A percentile compares a stretch with the other conserved stretches of the same genome.
Evolutionary conservation across 2,113 vertebrate species (phyloP).

Genomic region (Pachyramphus minor): DNA sequence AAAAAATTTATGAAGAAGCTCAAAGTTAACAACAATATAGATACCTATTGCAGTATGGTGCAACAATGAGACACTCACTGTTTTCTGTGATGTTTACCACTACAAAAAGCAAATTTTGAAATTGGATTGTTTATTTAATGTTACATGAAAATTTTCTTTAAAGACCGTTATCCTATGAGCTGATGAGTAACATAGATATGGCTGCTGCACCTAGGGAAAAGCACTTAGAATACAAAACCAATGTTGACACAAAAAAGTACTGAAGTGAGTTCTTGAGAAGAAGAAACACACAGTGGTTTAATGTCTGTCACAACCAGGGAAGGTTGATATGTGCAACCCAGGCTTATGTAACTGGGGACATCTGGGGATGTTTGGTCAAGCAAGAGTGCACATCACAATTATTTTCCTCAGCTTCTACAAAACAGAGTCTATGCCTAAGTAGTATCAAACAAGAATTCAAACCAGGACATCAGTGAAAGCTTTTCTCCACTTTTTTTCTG

Average conservation of each 20-base stretch:
- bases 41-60: neutral
- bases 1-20: neutral
- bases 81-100: neutral
- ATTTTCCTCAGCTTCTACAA: neutral
- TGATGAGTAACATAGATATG: neutral
- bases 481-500: neutral
- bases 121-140: neutral
- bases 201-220: neutral
- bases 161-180: neutral
- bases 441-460: neutral
- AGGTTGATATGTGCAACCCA: neutral
- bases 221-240: neutral
- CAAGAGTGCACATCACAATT: neutral
- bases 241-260: neutral
- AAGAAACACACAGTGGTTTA: neutral
- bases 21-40: neutral
- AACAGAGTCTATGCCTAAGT: neutral
- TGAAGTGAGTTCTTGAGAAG: neutral
- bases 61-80: neutral
- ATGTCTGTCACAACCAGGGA: conserved; percentile 76
- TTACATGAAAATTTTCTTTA: neutral
- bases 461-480: neutral
- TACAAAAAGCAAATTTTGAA: neutral
- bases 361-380: neutral
- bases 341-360: neutral